phyloP scores from a whole-genome alignment of 1,140 invertebrate genomes.

The Zaprionus africanus region DNA sequence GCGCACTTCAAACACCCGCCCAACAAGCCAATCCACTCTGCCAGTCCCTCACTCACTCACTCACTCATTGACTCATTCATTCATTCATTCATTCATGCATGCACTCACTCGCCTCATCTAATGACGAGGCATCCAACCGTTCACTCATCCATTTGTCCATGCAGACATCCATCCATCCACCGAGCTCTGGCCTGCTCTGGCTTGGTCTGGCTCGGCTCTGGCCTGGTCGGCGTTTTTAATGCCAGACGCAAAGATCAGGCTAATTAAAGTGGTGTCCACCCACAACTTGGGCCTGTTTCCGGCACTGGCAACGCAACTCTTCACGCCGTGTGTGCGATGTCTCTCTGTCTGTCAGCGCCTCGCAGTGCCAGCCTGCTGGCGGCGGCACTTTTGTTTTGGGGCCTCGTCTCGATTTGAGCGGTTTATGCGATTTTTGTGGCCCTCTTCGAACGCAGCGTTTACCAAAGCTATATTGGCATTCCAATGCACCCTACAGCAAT shows the following conservation, averaged over 20 bases:
- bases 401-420: slow-evolving; percentile 60
- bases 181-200: slow-evolving; percentile 9
- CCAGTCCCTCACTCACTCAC: slow-evolving; percentile 57
- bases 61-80: slow-evolving; percentile 42
- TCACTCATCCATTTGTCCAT: slow-evolving; percentile 23
- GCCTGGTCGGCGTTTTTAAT: slow-evolving; percentile 64
- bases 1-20: slow-evolving; percentile 65
- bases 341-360: slow-evolving; percentile 66
- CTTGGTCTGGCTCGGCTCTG: slow-evolving; percentile 9
- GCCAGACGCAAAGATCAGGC: slow-evolving; percentile 61
- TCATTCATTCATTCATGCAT: slow-evolving; percentile 46
- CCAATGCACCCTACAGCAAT: slow-evolving; percentile 14
- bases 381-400: slow-evolving; percentile 62
- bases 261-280: slow-evolving; percentile 82
- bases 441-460: slow-evolving; percentile 31
- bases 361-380: background rate
- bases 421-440: slow-evolving; percentile 76
- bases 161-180: slow-evolving; percentile 39
- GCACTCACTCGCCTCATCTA: slow-evolving; percentile 44
- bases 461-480: slow-evolving; percentile 26
- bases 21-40: slow-evolving; percentile 51
- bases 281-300: slow-evolving; percentile 37
- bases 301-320: background rate
- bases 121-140: slow-evolving; percentile 27
- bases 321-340: slow-evolving; percentile 21